These are phyloP conservation scores for Knipowitschia caucasica DNA, from an alignment of 2,797 vertebrate species.

Conservation along the genomic window DNA sequence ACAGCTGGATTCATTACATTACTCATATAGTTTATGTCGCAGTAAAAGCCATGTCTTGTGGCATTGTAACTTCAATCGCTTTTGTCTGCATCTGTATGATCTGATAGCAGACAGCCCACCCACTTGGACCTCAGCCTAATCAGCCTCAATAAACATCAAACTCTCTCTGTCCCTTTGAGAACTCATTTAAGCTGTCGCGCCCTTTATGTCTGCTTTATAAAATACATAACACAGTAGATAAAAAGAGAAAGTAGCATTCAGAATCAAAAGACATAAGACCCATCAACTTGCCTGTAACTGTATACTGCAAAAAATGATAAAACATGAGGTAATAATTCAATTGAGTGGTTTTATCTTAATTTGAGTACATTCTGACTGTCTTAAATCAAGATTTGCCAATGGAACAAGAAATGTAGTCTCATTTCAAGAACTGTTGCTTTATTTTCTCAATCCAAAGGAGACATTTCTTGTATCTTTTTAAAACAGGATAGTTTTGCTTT, in stretches of 20 bases:
- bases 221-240: constrained; percentile 3
- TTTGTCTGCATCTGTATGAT: constrained; percentile 31
- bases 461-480: too few relatives aligned
- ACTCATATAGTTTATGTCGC: not conserved
- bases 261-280: not conserved
- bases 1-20: not conserved
- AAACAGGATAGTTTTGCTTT: too few relatives aligned
- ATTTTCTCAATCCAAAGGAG: too few relatives aligned
- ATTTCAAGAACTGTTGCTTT: too few relatives aligned
- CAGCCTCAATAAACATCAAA: constrained; percentile 44
- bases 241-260: not conserved
- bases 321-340: too few relatives aligned
- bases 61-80: not conserved
- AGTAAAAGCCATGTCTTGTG: not conserved
- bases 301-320: too few relatives aligned
- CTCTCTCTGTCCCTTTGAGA: constrained; percentile 25
- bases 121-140: constrained; percentile 49
- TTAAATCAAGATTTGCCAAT: too few relatives aligned
- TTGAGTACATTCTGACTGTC: too few relatives aligned
- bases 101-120: constrained; percentile 38
- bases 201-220: constrained; percentile 7
- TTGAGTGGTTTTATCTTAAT: too few relatives aligned
- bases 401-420: too few relatives aligned
- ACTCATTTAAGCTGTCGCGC: constrained; percentile 1
- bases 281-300: too few relatives aligned